Conservation (phyloP, 2,888 invertebrate species). For the Euzophera pinguis region DNA sequence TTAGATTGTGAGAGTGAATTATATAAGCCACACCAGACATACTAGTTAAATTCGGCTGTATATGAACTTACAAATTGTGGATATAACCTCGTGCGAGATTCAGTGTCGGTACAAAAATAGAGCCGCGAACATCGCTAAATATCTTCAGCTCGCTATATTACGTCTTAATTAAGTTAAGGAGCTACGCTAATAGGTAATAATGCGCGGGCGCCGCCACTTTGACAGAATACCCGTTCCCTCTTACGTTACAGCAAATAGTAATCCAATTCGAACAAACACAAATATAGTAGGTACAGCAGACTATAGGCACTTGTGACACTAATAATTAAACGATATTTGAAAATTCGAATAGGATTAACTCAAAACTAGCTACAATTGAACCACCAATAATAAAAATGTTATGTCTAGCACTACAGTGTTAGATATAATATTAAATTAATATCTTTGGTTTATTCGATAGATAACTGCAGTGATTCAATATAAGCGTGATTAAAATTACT, state of each 20-base stretch:
- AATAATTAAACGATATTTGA: no score
- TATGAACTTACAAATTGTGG: slow-evolving; percentile 17
- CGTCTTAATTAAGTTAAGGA: slow-evolving; percentile 51
- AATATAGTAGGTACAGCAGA: not conserved
- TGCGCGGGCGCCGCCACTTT: slow-evolving; percentile 19
- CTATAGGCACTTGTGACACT: no score
- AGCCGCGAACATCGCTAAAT: slow-evolving; percentile 50
- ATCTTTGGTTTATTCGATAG: not conserved
- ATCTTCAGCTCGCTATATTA: slow-evolving; percentile 48
- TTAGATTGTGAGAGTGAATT: not conserved
- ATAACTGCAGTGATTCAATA: not conserved
- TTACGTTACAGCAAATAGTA: not conserved
- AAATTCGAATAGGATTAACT: no score
- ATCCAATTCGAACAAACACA: not conserved
- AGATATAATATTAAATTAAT: not conserved
- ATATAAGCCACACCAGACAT: slow-evolving; percentile 22
- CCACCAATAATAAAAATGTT: no score
- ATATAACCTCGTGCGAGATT: slow-evolving; percentile 34
- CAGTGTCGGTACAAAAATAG: slow-evolving; percentile 65
- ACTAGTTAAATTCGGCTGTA: slow-evolving; percentile 15
- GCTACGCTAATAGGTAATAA: slow-evolving; percentile 35
- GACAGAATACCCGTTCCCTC: not conserved
- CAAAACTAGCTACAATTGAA: no score
- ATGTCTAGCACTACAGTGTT: not conserved
- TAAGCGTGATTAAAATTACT: not conserved